These are phyloP conservation scores for Ariopsis seemanni DNA, from an alignment of 2,113 vertebrate genomes.

Conservation along the genomic window DNA sequence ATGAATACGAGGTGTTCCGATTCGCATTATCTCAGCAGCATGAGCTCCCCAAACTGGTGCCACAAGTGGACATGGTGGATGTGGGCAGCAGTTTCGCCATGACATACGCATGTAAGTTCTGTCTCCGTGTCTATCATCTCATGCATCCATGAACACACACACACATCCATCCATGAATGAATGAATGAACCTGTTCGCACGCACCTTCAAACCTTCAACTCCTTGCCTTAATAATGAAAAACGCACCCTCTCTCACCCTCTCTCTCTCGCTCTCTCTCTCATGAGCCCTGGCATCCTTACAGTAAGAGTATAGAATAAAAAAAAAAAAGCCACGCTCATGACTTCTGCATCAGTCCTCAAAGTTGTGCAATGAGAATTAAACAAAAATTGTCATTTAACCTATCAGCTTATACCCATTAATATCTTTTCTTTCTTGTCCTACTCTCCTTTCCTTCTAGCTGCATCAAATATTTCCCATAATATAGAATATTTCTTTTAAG, in stretches of 20 bases:
- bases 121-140: not conserved
- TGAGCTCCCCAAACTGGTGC: constrained; percentile 92
- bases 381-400: not conserved
- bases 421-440: too few relatives aligned
- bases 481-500: not conserved
- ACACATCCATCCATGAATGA: too few relatives aligned
- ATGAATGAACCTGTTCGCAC: not conserved
- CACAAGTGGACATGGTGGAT: constrained; percentile 98
- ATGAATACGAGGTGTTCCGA: constrained; percentile 96
- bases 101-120: constrained; percentile 96
- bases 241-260: not conserved
- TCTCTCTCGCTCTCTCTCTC: not conserved
- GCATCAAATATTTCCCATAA: too few relatives aligned
- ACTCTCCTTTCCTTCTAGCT: too few relatives aligned
- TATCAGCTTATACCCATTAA: too few relatives aligned
- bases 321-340: not conserved
- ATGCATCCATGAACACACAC: not conserved
- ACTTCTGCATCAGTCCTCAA: not conserved
- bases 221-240: not conserved
- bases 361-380: constrained; percentile 12
- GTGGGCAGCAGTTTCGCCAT: constrained; percentile 97
- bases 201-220: not conserved
- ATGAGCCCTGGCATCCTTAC: not conserved
- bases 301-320: not conserved
- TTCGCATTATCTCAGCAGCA: constrained; percentile 92